These are phyloP conservation scores for Eulemur rubriventer DNA, from an alignment of 2,797 vertebrate species.

Conservation along the genomic window DNA sequence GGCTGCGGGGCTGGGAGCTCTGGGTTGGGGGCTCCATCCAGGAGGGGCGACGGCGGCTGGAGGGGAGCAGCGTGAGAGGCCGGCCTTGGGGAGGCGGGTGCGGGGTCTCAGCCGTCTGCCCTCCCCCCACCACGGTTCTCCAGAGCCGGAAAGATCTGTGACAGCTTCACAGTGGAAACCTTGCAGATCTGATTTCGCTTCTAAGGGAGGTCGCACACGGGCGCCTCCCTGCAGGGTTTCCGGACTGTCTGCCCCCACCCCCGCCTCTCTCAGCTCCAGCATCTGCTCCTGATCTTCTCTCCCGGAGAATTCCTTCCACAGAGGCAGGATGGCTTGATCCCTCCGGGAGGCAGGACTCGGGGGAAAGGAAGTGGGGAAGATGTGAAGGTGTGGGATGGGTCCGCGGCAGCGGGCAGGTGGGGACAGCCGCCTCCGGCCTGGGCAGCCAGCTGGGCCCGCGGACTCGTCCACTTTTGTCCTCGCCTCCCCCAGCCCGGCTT, in stretches of 20 bases:
- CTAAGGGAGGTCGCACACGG: neutral
- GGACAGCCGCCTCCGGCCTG: neutral
- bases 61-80: neutral
- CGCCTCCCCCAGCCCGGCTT: neutral
- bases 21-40: neutral
- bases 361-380: neutral
- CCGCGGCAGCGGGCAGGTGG: neutral
- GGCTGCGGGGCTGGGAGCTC: neutral
- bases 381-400: neutral
- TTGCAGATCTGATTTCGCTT: fast-evolving
- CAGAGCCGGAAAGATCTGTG: neutral
- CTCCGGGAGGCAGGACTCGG: neutral
- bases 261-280: neutral
- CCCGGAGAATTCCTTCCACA: constrained; percentile 27
- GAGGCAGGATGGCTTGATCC: neutral
- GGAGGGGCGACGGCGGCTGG: neutral
- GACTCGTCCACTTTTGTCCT: neutral
- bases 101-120: neutral
- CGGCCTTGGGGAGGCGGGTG: neutral
- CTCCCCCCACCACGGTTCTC: neutral
- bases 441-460: fast-evolving
- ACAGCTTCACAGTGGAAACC: neutral
- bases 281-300: neutral
- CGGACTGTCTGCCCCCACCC: neutral
- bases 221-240: neutral